Conservation (phyloP, 2,797 vertebrate species). For the Petrocephalus sullivani region DNA sequence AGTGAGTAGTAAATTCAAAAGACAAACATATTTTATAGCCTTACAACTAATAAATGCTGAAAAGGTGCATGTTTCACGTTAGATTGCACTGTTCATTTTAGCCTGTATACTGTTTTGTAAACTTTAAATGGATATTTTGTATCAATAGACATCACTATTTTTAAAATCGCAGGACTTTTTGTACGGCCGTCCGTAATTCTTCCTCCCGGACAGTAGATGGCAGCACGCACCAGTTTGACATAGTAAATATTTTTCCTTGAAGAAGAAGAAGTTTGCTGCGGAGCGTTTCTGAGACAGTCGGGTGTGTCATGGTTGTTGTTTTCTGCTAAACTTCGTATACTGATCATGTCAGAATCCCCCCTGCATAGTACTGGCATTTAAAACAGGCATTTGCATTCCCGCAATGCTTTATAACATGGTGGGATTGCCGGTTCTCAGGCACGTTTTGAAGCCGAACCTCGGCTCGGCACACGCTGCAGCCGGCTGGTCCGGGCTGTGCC, state of each 20-base stretch:
- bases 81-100: neutral
- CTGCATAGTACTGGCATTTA: neutral
- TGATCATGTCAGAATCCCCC: neutral
- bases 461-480: neutral
- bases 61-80: neutral
- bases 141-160: neutral
- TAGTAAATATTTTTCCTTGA: neutral
- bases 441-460: neutral
- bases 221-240: neutral
- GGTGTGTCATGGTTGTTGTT: neutral
- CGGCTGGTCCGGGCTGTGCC: neutral
- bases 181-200: neutral
- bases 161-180: neutral
- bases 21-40: neutral
- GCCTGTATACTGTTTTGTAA: neutral
- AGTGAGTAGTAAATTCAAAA: neutral
- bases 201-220: neutral
- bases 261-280: neutral
- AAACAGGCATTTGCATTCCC: neutral
- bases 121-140: neutral
- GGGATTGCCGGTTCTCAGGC: slow-evolving; percentile 25
- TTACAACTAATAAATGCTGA: neutral
- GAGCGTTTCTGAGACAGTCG: neutral
- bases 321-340: neutral
- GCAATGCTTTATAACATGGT: slow-evolving; percentile 26